Evolutionary conservation across 2,888 invertebrate genomes (phyloP).

Genomic region (Drosophila mercatorum): DNA sequence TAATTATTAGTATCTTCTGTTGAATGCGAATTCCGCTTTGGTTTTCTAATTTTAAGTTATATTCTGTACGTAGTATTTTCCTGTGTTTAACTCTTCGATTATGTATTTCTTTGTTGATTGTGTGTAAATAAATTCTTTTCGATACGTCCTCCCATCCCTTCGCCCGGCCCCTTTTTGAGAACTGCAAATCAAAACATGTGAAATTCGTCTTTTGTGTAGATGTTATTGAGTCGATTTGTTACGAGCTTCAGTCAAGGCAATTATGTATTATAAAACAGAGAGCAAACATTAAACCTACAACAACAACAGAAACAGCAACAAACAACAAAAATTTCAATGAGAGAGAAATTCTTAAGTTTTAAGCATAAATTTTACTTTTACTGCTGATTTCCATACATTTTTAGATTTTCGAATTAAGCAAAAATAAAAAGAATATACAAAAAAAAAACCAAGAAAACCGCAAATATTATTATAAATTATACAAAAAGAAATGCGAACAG

Average conservation of each 20-base stretch:
- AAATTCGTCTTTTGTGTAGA: constrained; percentile 56
- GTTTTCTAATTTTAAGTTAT: constrained; percentile 71
- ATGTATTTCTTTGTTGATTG: constrained; percentile 56
- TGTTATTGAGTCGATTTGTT: constrained; percentile 63
- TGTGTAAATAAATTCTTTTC: constrained; percentile 61
- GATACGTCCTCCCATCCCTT: neutral
- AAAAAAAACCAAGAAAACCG: constrained; percentile 29
- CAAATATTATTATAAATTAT: constrained; percentile 55
- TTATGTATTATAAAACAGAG: constrained; percentile 66
- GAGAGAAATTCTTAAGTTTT: constrained; percentile 56
- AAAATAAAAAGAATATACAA: constrained; percentile 32
- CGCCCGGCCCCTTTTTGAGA: constrained; percentile 19
- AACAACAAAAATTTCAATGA: constrained; percentile 25
- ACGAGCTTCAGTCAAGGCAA: constrained; percentile 65
- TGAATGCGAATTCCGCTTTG: constrained; percentile 60
- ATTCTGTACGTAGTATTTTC: constrained; percentile 53
- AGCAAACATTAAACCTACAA: constrained; percentile 26
- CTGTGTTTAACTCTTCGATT: constrained; percentile 27
- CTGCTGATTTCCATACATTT: constrained; percentile 77
- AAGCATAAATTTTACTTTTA: constrained; percentile 70
- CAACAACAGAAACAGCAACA: constrained; percentile 23
- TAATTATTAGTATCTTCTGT: constrained; percentile 52
- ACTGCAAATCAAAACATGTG: constrained; percentile 57
- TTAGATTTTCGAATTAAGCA: constrained; percentile 70
- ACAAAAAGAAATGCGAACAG: constrained; percentile 40